Base-by-base conservation (phyloP, 1,140 invertebrate genomes). In the Bombus balteatus region DNA sequence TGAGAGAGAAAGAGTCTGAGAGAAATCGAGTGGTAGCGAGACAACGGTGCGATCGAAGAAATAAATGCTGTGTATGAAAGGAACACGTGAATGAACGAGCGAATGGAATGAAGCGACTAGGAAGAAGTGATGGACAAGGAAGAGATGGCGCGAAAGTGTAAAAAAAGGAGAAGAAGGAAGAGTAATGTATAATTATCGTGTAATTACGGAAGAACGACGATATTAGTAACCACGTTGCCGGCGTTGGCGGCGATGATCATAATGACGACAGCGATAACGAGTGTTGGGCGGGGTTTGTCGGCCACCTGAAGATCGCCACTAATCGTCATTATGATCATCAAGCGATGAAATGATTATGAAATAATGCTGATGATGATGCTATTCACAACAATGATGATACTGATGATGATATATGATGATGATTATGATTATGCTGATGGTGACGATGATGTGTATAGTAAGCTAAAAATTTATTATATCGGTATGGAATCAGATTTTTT, bases 401-500 rank as follows among this genome's bases (percentile, higher is more conserved):
- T 88, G 76, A 87, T 88, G 85, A 91, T 87, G 76, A 90, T 89
- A 77, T 92, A 90, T 90, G 91, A 91, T 68, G 65, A 84, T 83
- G 90, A 93, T 93, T 90, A 93, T 86, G 84, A 92, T 91, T 88
- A 92, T 90, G 90, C 71, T 75, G 80, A 62, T 71, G 85, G 32
- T 62, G 83, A 93, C 88, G 91, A 94, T 92, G 92, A 93, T 94
- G 92, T 94, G 93, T 94, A 94, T 94, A 92, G 92, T 94, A 94
- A 93, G 92, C 91, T 94, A 94, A 92, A 94, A 93, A 94, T 94
- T 93, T 93, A 94, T 94, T 94, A 93, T 94, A 93, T 94, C 93
- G 92, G 89, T 94, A 94, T 94, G 93, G 91, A 94, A 92, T 93
- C 92, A 92, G 91, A 94, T 92, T 94, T 94, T 94, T 94, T 94